phyloP scores from a whole-genome alignment of 2,888 invertebrate genomes.

The Rambutsinella grinnellia region DNA sequence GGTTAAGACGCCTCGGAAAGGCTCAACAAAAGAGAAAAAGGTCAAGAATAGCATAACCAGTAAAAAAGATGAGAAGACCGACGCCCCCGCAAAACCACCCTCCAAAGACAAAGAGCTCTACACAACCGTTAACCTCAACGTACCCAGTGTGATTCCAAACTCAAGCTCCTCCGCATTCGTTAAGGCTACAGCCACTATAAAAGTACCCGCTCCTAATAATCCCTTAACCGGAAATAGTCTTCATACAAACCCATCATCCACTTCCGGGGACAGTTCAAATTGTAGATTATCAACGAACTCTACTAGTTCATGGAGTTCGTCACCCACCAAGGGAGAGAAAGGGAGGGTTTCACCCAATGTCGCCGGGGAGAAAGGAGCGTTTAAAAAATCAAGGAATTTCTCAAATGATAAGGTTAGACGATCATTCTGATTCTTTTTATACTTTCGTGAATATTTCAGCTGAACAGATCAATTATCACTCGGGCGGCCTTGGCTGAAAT shows the following conservation, averaged over 20 bases:
- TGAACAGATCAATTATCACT: too few relatives aligned
- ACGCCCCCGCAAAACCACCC: conserved; percentile 45
- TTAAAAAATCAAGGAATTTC: too few relatives aligned
- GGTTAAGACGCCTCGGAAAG: conserved; percentile 59
- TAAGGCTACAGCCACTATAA: conserved; percentile 59
- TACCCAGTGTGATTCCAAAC: conserved; percentile 60
- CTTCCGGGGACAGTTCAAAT: conserved; percentile 34
- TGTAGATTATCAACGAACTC: conserved; percentile 14
- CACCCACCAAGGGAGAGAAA: conserved; percentile 33
- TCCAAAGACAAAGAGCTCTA: conserved; percentile 60
- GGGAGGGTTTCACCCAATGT: conserved; percentile 5
- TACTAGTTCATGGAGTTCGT: conserved; percentile 17
- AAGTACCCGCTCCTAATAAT: conserved; percentile 56
- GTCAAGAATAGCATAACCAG: conserved; percentile 57
- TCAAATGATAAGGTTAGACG: too few relatives aligned
- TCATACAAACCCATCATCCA: conserved; percentile 34
- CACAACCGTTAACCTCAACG: conserved; percentile 61
- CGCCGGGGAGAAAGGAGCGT: neutral
- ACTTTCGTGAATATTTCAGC: too few relatives aligned
- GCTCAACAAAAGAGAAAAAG: conserved; percentile 55
- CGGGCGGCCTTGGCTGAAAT: too few relatives aligned
- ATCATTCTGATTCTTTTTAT: too few relatives aligned
- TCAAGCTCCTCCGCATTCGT: conserved; percentile 62
- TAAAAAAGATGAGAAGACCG: conserved; percentile 49
- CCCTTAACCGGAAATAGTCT: neutral